Percentiles rank a stretch among this genome's conserved stretches.
phyloP scores from a whole-genome alignment of 2,797 vertebrate species.

The Manis pentadactyla region DNA sequence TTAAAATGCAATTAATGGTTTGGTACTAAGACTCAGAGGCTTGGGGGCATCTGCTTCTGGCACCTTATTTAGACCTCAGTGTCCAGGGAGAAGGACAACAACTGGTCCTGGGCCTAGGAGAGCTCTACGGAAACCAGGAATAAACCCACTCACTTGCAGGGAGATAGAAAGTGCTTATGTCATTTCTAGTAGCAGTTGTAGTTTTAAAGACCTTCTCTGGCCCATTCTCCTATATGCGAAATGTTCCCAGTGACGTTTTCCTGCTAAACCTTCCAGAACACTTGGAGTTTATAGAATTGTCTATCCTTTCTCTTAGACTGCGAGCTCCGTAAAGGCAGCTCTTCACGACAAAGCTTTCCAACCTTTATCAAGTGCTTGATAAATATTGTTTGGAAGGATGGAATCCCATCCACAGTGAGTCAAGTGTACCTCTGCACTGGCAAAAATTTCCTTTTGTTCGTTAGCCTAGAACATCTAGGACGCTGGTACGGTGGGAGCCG shows the following conservation, averaged over 20 bases:
- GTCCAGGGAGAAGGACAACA: neutral
- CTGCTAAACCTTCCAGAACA: neutral
- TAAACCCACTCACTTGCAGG: fast-evolving
- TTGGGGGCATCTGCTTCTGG: neutral
- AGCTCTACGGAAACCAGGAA: fast-evolving
- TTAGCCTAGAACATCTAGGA: neutral
- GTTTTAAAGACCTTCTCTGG: neutral
- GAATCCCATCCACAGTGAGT: neutral
- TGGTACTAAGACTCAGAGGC: neutral
- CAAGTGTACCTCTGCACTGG: neutral
- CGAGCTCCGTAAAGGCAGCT: neutral
- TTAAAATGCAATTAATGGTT: neutral
- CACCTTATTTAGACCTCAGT: neutral
- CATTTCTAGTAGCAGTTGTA: fast-evolving
- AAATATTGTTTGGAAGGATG: neutral
- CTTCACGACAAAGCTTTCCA: neutral
- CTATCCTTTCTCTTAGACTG: fast-evolving
- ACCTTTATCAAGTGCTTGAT: neutral
- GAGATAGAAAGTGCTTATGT: neutral
- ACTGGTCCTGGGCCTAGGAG: too few species aligned
- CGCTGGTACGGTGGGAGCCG: neutral
- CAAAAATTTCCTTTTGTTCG: neutral
- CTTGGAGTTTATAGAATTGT: neutral
- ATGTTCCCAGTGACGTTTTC: neutral
- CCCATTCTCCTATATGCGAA: neutral